These are phyloP conservation scores for Sphaerophoria rueppellii DNA, from an alignment of 2,888 invertebrate genomes.

Conservation along the genomic window DNA sequence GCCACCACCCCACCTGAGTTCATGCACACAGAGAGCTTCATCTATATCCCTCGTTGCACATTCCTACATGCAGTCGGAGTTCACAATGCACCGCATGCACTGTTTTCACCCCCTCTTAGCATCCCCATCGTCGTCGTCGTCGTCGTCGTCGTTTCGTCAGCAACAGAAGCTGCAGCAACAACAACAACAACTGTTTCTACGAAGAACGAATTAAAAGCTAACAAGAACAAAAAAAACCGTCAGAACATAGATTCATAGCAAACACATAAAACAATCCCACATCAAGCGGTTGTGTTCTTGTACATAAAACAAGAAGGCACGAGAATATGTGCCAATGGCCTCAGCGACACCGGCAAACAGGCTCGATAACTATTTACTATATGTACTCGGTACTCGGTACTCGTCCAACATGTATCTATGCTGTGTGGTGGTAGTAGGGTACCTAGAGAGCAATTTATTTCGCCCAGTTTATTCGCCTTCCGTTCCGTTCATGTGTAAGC, in stretches of 20 bases:
- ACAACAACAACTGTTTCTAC: not conserved
- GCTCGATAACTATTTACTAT: slow-evolving; percentile 73
- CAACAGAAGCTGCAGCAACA: slow-evolving; percentile 25
- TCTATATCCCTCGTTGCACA: slow-evolving; percentile 62
- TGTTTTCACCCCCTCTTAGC: not conserved
- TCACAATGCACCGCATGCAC: slow-evolving; percentile 52
- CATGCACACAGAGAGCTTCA: slow-evolving; percentile 42
- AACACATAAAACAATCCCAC: slow-evolving; percentile 73
- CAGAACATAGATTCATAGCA: slow-evolving; percentile 62
- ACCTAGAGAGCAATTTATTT: slow-evolving; percentile 59
- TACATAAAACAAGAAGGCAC: slow-evolving; percentile 74
- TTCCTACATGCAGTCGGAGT: slow-evolving; percentile 65
- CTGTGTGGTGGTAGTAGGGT: not conserved
- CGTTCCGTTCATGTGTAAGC: slow-evolving; percentile 30
- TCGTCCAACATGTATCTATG: slow-evolving; percentile 53
- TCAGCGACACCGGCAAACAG: slow-evolving; percentile 76
- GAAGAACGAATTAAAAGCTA: slow-evolving; percentile 65
- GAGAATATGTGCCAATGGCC: slow-evolving; percentile 77
- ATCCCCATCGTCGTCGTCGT: slow-evolving; percentile 41
- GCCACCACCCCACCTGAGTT: not conserved
- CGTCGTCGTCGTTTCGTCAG: not conserved
- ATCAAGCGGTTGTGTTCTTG: slow-evolving; percentile 73
- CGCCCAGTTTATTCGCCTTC: slow-evolving; percentile 72
- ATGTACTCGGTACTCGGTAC: not conserved
- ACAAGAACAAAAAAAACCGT: slow-evolving; percentile 42